These are phyloP conservation scores for Drosophila borborema DNA, from an alignment of 2,888 invertebrate genomes.

Conservation along the genomic window DNA sequence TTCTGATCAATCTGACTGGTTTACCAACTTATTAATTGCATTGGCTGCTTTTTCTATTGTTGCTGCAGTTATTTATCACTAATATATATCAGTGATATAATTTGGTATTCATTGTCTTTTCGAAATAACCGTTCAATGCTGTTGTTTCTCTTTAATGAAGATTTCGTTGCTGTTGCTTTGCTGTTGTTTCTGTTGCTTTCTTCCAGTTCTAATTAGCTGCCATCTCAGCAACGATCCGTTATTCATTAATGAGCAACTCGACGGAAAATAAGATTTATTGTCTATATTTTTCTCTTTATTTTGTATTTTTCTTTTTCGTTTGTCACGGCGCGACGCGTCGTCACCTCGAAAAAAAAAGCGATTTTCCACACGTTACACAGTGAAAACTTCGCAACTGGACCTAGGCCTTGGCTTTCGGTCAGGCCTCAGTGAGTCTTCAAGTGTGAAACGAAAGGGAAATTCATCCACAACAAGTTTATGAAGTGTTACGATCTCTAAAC, in stretches of 20 bases:
- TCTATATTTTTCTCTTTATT: constrained; percentile 1
- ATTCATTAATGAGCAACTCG: constrained; percentile 63
- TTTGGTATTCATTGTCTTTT: constrained; percentile 58
- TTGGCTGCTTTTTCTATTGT: constrained; percentile 21
- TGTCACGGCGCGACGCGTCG: constrained; percentile 39
- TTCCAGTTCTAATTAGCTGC: constrained; percentile 58
- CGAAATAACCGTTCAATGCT: constrained; percentile 48
- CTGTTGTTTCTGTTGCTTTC: constrained; percentile 37
- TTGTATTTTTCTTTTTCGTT: background rate
- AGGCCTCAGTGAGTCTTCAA: constrained; percentile 43
- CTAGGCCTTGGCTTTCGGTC: constrained; percentile 35
- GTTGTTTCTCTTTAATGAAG: constrained; percentile 38
- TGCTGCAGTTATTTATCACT: constrained; percentile 43
- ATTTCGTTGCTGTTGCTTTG: constrained; percentile 7
- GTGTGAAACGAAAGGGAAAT: constrained; percentile 63
- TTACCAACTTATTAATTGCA: constrained; percentile 57
- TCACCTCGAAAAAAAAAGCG: constrained; percentile 36
- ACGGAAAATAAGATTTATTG: constrained; percentile 56
- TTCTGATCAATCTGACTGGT: constrained; percentile 37
- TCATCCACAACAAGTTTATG: constrained; percentile 35
- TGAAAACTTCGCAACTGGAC: constrained; percentile 49
- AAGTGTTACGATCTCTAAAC: constrained; percentile 24
- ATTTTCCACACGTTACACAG: constrained; percentile 48
- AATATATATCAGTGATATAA: constrained; percentile 55
- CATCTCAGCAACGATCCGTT: constrained; percentile 52